phyloP scores from a whole-genome alignment of 2,797 vertebrate genomes.

The Prunella strophiata region DNA sequence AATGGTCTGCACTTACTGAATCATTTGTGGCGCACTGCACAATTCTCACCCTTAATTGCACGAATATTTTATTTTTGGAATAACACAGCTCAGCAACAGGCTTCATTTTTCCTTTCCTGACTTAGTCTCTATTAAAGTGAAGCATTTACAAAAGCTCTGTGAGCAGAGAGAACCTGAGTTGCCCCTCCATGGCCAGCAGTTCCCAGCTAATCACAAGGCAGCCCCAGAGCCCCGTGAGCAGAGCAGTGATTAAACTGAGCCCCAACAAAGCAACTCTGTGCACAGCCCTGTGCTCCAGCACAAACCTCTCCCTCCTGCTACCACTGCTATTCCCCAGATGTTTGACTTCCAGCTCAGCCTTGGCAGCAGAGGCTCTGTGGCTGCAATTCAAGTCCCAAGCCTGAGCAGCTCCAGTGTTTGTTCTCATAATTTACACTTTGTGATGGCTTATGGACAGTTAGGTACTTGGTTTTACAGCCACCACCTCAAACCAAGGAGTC shows the following conservation, averaged over 20 bases:
- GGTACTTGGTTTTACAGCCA: background rate
- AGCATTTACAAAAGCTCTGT: background rate
- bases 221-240: background rate
- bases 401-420: slow-evolving; percentile 28
- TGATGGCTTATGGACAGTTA: slow-evolving; percentile 11
- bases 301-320: slow-evolving; percentile 1
- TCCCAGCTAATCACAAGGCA: background rate
- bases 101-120: slow-evolving; percentile 4
- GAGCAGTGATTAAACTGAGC: background rate
- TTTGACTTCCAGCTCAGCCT: slow-evolving; percentile 18
- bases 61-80: slow-evolving; percentile 39
- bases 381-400: slow-evolving; percentile 26
- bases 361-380: slow-evolving; percentile 3
- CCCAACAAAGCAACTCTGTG: slow-evolving; percentile 47
- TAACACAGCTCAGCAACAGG: slow-evolving; percentile 18
- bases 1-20: background rate
- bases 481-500: slow-evolving; percentile 6
- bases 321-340: slow-evolving; percentile 45
- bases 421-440: slow-evolving; percentile 11
- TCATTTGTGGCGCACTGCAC: background rate
- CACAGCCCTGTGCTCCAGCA: background rate
- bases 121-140: background rate
- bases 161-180: background rate
- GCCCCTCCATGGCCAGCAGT: background rate
- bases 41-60: slow-evolving; percentile 10